Evolutionary conservation across 2,888 invertebrate genomes (phyloP).

Genomic region (Diarsia dahlii): DNA sequence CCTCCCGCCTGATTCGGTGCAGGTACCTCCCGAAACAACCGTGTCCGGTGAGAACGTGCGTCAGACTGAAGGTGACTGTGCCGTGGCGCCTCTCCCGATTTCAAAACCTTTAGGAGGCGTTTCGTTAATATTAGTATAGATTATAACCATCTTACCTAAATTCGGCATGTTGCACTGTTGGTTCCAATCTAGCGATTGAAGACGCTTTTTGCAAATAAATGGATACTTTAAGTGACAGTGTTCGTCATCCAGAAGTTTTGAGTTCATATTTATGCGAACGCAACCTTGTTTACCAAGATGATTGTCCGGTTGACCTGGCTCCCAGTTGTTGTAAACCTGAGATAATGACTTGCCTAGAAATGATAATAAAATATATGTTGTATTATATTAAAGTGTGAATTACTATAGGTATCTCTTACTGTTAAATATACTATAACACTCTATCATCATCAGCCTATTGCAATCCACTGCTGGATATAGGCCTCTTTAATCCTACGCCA

Average conservation of each 20-base stretch:
- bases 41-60: too few relatives aligned
- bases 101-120: background rate
- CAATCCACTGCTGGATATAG: too few relatives aligned
- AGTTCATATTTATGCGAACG: constrained; percentile 58
- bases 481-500: too few relatives aligned
- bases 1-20: too few relatives aligned
- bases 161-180: constrained; percentile 77
- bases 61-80: too few relatives aligned
- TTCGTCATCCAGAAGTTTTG: constrained; percentile 75
- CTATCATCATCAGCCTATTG: too few relatives aligned
- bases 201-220: constrained; percentile 82
- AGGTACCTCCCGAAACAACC: too few relatives aligned
- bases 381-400: too few relatives aligned
- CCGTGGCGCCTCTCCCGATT: background rate
- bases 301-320: constrained; percentile 63
- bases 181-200: constrained; percentile 78
- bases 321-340: constrained; percentile 18
- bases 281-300: constrained; percentile 74
- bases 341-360: constrained; percentile 15
- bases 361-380: too few relatives aligned
- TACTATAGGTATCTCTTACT: too few relatives aligned
- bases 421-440: too few relatives aligned
- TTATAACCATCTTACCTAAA: constrained; percentile 66
- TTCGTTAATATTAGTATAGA: background rate
- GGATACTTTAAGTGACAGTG: constrained; percentile 71